Conservation (phyloP, 2,113 vertebrate genomes). For the Salvelinus sp. region DNA sequence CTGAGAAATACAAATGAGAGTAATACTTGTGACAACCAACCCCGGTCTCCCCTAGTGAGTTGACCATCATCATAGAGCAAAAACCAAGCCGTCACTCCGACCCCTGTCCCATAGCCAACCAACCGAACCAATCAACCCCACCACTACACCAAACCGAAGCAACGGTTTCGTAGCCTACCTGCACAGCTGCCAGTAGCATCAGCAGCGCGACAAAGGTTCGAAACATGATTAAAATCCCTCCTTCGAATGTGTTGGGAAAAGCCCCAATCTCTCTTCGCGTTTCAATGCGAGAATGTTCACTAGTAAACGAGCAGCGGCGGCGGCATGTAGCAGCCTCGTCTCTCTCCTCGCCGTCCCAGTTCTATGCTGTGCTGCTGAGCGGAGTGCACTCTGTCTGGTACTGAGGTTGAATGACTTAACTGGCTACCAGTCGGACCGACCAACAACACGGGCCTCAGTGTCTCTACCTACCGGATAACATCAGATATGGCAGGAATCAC, state of each 20-base stretch:
- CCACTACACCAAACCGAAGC: background rate
- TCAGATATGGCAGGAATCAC: background rate
- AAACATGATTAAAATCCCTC: slow-evolving; percentile 9
- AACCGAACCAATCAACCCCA: too few relatives aligned
- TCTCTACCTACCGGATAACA: background rate
- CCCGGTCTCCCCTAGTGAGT: too few relatives aligned
- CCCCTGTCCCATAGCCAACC: background rate
- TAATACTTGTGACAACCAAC: too few relatives aligned
- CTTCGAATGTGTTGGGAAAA: background rate
- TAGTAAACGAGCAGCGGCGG: slow-evolving; percentile 4
- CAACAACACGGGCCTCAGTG: background rate
- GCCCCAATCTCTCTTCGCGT: background rate
- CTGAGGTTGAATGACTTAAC: background rate
- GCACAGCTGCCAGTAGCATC: background rate
- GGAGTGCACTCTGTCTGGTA: slow-evolving; percentile 1
- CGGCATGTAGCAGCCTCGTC: slow-evolving; percentile 5
- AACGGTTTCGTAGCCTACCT: background rate
- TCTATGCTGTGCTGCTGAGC: background rate
- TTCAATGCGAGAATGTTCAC: background rate
- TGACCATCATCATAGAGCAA: background rate
- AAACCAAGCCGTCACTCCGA: background rate
- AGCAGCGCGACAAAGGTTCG: background rate
- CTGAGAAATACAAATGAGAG: too few relatives aligned
- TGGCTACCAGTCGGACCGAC: background rate
- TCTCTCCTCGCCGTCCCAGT: background rate